Evolutionary conservation across 2,113 vertebrate species (phyloP), one percentile per base, ranked within the genome.

Genomic region (Fregata magnificens): DNA sequence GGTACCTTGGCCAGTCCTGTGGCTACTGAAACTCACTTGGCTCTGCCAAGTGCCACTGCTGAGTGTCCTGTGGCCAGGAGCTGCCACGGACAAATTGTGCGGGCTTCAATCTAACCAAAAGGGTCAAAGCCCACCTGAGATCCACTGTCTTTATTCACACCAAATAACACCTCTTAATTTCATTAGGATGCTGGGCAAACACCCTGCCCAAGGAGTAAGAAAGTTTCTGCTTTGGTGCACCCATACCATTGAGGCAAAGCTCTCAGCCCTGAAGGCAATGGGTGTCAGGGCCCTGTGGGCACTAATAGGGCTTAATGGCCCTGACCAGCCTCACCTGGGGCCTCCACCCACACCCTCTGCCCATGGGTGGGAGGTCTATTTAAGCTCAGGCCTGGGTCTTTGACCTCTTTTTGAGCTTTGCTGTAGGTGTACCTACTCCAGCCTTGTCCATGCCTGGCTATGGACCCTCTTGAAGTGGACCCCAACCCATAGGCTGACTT

Each of bases 401-500:
- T 38, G 4, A 0, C n/a, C 1, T 9, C 4, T 55, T 50, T 4
- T 21, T 62, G 12, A 73, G 82, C 10, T 82, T 73, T 90, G 53
- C 11, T 63, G 38, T 21, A 10, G 53, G 14, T 52, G 15, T 40
- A 1, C 2, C 16, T 70, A 0, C 3, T 66, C 5, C 3, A 31
- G 50, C 4, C 8, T 22, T 78, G 36, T 31, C 32, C 1, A 0
- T 21, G 11, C 13, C 26, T 70, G 38, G 14, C 18, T 44, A 5
- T 2, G 17, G 31, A 22, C 18, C 3, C 24, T 84, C 44, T 56
- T 21, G 25, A 13, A 53, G 10, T 7, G 6, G 38, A 36, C 11
- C 8, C 9, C 6, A 44, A 11, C 20, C 6, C 3, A 1, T 4
- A 50, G 52, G 5, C 10, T 66, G 31, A 6, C 29, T 63, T 53